phyloP scores from a whole-genome alignment of 2,113 vertebrate genomes.

The Rhinolophus ferrumequinum region DNA sequence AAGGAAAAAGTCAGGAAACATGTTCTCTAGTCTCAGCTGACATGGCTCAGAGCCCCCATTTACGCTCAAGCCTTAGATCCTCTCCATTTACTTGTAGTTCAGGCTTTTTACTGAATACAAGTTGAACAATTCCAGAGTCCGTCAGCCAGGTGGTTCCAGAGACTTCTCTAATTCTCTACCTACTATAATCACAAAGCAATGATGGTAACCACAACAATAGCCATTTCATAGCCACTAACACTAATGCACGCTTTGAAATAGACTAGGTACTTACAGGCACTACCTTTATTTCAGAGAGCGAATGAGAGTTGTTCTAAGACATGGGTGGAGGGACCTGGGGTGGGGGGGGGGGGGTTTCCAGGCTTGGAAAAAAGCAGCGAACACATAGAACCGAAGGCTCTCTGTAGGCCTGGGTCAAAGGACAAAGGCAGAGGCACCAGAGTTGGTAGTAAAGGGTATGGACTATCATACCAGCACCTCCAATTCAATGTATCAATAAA shows the following conservation, averaged over 20 bases:
- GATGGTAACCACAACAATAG: neutral
- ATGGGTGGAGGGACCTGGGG: neutral
- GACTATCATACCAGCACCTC: neutral
- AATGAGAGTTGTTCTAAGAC: neutral
- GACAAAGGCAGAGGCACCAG: neutral
- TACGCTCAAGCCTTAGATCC: neutral
- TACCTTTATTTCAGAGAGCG: neutral
- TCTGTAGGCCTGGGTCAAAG: neutral
- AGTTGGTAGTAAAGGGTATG: neutral
- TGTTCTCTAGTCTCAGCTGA: neutral
- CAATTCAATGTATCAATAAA: conserved; percentile 20
- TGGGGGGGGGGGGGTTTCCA: neutral
- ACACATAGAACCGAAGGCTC: neutral
- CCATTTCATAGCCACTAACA: conserved; percentile 12
- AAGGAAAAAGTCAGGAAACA: neutral
- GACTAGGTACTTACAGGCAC: neutral
- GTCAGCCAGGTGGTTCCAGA: conserved; percentile 24
- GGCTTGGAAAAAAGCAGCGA: neutral
- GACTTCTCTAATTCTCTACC: neutral
- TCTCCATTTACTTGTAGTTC: conserved; percentile 2
- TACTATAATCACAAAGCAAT: conserved; percentile 19
- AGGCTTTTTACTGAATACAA: conserved; percentile 20
- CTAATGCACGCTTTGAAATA: conserved; percentile 3
- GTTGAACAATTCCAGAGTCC: neutral
- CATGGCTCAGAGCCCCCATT: neutral